phyloP scores from a whole-genome alignment of 2,797 vertebrate genomes.

The Protosalanx chinensis region DNA sequence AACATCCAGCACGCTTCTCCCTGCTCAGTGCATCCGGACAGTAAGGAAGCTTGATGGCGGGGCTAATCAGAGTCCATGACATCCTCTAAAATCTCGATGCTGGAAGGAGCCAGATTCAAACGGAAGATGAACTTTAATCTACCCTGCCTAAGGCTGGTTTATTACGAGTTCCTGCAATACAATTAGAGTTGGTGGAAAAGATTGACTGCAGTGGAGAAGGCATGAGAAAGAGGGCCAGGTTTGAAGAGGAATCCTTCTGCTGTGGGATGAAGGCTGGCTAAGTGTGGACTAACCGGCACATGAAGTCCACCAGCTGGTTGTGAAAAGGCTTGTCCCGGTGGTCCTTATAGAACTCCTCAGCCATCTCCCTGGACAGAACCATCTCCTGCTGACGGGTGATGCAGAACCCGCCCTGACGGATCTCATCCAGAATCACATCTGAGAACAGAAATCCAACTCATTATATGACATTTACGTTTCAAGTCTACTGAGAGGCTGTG shows the following conservation, averaged over 20 bases:
- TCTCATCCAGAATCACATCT: slow-evolving; percentile 80
- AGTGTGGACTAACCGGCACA: slow-evolving; percentile 79
- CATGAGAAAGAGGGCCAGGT: slow-evolving; percentile 15
- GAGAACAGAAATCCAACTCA: slow-evolving; percentile 6
- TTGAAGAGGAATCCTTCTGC: slow-evolving; percentile 14
- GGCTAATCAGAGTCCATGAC: slow-evolving; percentile 55
- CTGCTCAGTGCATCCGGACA: slow-evolving; percentile 22
- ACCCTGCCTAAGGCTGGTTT: slow-evolving; percentile 38
- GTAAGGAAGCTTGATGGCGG: slow-evolving; percentile 51
- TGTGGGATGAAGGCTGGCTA: not conserved
- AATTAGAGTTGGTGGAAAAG: slow-evolving; percentile 44
- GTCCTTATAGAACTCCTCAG: slow-evolving; percentile 80
- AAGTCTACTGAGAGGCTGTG: too few species aligned
- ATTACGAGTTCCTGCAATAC: slow-evolving; percentile 35
- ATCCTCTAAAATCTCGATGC: slow-evolving; percentile 40
- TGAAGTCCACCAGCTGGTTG: slow-evolving; percentile 74
- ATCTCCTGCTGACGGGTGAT: slow-evolving; percentile 76
- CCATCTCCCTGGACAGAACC: slow-evolving; percentile 71
- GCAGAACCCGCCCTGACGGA: slow-evolving; percentile 72
- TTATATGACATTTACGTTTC: not conserved
- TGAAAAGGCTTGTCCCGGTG: slow-evolving; percentile 81
- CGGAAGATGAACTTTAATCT: slow-evolving; percentile 46
- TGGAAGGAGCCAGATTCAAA: slow-evolving; percentile 49
- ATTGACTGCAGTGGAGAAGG: slow-evolving; percentile 29
- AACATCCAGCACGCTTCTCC: slow-evolving; percentile 28